Percentiles rank a stretch among this genome's conserved stretches.
phyloP scores from a whole-genome alignment of 2,113 vertebrate genomes.

The Ageneiosus marmoratus region DNA sequence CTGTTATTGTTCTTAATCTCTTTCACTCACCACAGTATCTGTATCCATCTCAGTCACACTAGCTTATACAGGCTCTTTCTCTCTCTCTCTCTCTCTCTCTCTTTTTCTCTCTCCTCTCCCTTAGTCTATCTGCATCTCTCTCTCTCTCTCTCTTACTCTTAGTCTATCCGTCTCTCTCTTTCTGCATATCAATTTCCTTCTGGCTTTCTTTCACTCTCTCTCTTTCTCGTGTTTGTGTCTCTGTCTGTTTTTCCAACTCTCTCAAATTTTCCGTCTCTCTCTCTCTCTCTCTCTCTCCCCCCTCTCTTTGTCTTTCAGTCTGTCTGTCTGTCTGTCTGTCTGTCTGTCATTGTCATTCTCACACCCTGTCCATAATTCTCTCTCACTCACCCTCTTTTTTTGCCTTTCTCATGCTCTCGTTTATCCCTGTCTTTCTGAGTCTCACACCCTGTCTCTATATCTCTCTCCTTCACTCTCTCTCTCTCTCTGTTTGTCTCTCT shows the following conservation, averaged over 20 bases:
- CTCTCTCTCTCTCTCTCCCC: background rate
- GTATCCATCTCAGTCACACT: constrained; percentile 28
- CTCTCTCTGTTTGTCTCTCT: background rate
- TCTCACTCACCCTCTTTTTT: background rate
- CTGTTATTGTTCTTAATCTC: constrained; percentile 26
- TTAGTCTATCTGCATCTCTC: constrained; percentile 13
- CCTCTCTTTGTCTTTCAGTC: background rate
- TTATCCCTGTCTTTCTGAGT: no score
- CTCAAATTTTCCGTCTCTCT: background rate
- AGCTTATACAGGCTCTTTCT: background rate
- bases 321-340: background rate
- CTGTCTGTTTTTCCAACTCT: background rate
- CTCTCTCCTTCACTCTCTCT: background rate
- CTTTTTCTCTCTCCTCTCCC: background rate
- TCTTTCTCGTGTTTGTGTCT: background rate
- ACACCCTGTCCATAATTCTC: background rate
- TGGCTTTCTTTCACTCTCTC: background rate
- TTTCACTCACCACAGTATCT: constrained; percentile 14
- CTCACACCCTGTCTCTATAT: background rate
- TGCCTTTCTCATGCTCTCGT: no score
- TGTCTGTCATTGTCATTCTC: background rate
- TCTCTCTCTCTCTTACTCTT: background rate
- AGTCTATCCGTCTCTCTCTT: background rate
- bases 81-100: background rate
- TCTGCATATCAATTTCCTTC: background rate